Conservation (phyloP, 1,140 invertebrate species). For the Zaprionus lachaisei region DNA sequence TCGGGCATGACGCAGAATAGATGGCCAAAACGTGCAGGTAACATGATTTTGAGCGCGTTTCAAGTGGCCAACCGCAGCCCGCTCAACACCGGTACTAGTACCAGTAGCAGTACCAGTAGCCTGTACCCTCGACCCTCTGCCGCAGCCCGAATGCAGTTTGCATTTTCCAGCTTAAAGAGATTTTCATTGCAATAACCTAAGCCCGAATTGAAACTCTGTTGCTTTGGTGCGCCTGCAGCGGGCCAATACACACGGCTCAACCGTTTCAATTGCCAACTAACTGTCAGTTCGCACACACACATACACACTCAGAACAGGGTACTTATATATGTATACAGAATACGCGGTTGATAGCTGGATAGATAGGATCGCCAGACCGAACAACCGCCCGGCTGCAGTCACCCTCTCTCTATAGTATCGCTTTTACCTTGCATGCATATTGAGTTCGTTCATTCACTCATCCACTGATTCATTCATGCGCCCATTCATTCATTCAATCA, state of each 20-base stretch:
- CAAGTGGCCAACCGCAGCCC: constrained; percentile 50
- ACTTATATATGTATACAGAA: constrained; percentile 7
- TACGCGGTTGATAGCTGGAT: constrained; percentile 43
- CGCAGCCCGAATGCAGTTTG: constrained; percentile 72
- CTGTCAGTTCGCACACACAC: constrained; percentile 46
- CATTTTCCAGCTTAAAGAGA: constrained; percentile 76
- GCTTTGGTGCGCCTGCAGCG: constrained; percentile 47
- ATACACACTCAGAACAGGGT: constrained; percentile 24
- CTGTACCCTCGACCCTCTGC: neutral
- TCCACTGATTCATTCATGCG: constrained; percentile 3
- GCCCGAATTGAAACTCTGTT: constrained; percentile 61
- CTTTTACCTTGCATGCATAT: constrained; percentile 51
- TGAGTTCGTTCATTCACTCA: constrained; percentile 81
- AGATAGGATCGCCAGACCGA: constrained; percentile 31
- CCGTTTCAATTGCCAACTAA: constrained; percentile 70
- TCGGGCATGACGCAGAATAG: constrained; percentile 48
- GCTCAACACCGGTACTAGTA: neutral
- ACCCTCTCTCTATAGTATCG: neutral
- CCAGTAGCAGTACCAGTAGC: neutral
- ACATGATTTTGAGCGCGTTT: constrained; percentile 71
- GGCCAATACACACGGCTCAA: constrained; percentile 53
- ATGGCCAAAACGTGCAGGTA: constrained; percentile 74
- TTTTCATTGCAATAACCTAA: constrained; percentile 78
- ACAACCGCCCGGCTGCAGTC: neutral
- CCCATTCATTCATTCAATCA: constrained; percentile 77